Evolutionary conservation across 2,797 vertebrate genomes (phyloP).

Genomic region (Tokudaia muenninki): DNA sequence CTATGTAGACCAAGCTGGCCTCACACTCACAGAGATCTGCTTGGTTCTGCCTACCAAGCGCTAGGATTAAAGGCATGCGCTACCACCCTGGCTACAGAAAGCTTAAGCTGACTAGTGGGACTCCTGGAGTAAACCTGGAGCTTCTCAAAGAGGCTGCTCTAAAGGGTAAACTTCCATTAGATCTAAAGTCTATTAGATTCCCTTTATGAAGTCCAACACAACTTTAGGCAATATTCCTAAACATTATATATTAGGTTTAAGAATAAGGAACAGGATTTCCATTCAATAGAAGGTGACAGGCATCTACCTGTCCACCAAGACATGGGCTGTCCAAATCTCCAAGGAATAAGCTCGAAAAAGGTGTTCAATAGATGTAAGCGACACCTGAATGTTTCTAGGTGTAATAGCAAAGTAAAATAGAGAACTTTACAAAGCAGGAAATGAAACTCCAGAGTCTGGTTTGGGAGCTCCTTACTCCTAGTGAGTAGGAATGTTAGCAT

Average conservation of each 20-base stretch:
- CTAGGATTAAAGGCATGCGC: not conserved
- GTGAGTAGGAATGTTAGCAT: not conserved
- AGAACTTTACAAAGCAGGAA: not conserved
- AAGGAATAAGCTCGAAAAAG: not conserved
- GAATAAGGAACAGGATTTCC: not conserved
- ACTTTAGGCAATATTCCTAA: not conserved
- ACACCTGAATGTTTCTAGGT: not conserved
- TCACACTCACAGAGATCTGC: not conserved
- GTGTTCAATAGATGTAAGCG: not conserved
- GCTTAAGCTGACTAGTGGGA: not conserved
- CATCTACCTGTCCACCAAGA: not conserved
- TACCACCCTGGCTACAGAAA: not conserved
- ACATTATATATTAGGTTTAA: not conserved
- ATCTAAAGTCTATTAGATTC: not conserved
- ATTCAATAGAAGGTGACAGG: not conserved
- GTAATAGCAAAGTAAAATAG: not conserved
- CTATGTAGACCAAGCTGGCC: not conserved
- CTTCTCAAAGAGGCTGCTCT: not conserved
- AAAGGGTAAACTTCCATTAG: conserved; percentile 10
- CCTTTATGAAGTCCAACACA: not conserved
- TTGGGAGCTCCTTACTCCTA: not conserved
- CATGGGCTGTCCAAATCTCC: not conserved
- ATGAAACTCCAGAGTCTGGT: not conserved
- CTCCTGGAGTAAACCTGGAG: not conserved
- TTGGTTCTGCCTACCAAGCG: not conserved